Base-by-base conservation (phyloP, 2,888 invertebrate genomes). In the Iselma pallidipennis region DNA sequence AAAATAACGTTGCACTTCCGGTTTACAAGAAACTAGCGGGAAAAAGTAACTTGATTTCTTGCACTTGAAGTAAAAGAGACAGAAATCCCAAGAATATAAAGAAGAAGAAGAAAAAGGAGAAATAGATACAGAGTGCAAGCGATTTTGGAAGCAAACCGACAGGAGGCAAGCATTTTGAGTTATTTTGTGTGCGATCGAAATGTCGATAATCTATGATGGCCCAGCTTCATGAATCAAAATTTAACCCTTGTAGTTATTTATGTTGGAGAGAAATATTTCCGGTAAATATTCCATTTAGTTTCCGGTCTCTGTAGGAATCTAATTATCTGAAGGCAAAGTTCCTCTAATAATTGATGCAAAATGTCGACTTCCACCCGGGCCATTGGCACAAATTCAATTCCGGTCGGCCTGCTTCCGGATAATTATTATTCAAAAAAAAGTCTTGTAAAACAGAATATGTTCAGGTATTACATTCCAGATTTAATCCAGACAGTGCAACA, bases 401-500 rank as follows among this genome's bases (percentile, higher is more conserved):
- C 14, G 7, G 16, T 42, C 42, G 42, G 42, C 21, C 21, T 42
- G 21, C 42, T 19, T 42, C 4, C 14, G 5, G 6, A 33, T n/a
- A 19, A 42, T 42, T 42, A 10, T 10, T 4, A 0, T 1, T 10
- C 7, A 29, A 1, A 29, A 10, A 29, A 7, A 5, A 10, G 14
- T 37, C 14, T 2, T 2, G 9, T 33, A 48, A 45, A 23, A 50
- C 37, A 57, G 57, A 42, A 58, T 42, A 37, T 29, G 29, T 33
- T 37, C n/a, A 53, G n/a, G n/a, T n/a, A n/a, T n/a, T n/a, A 58
- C 58, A 58, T 52, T 53, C 58, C 52, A 57, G 10, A 57, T 51
- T 53, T 14, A 57, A 25, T 21, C 3, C 42, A 37, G 37, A 33
- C 31, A 58, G 52, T 57, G 57, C 57, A 55, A 42, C 21, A 37